A percentile compares a stretch with the other conserved stretches of the same genome.
phyloP scores from a whole-genome alignment of 2,888 invertebrate species.

The Coronaproctus castanopsis region DNA sequence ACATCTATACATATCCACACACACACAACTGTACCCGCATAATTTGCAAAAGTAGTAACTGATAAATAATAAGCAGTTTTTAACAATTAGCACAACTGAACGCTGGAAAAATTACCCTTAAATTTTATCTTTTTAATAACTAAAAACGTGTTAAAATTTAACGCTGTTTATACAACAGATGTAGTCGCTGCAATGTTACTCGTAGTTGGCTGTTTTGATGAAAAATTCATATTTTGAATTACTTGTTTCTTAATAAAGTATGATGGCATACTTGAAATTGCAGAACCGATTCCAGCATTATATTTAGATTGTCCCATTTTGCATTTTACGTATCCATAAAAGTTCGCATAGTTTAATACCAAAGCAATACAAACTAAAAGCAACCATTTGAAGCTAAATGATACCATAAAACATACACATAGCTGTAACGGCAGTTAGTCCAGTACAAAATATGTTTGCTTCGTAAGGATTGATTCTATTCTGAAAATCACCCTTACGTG shows the following conservation, averaged over 20 bases:
- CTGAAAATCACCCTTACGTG: slow-evolving; percentile 59
- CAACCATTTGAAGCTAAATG: slow-evolving; percentile 80
- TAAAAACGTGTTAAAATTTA: no score
- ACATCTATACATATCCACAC: no score
- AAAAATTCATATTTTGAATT: slow-evolving; percentile 36
- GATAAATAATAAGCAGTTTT: no score
- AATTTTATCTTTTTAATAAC: no score
- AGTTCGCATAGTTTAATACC: slow-evolving; percentile 73
- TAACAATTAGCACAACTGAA: no score
- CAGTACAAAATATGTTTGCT: slow-evolving; percentile 83
- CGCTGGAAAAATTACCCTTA: no score
- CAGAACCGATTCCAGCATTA: slow-evolving; percentile 18
- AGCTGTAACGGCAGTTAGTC: slow-evolving; percentile 61
- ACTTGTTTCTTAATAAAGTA: slow-evolving; percentile 63
- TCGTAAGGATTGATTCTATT: slow-evolving; percentile 61
- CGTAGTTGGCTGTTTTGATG: neutral
- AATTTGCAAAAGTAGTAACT: no score
- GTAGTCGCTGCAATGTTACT: neutral
- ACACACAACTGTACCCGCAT: no score
- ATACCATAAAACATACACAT: slow-evolving; percentile 76
- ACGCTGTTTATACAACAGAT: neutral
- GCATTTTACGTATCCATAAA: slow-evolving; percentile 90
- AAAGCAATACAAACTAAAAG: slow-evolving; percentile 74
- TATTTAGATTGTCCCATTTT: slow-evolving; percentile 65
- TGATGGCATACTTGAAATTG: slow-evolving; percentile 34